Conservation (phyloP, 2,797 vertebrate species). For the Knipowitschia caucasica region DNA sequence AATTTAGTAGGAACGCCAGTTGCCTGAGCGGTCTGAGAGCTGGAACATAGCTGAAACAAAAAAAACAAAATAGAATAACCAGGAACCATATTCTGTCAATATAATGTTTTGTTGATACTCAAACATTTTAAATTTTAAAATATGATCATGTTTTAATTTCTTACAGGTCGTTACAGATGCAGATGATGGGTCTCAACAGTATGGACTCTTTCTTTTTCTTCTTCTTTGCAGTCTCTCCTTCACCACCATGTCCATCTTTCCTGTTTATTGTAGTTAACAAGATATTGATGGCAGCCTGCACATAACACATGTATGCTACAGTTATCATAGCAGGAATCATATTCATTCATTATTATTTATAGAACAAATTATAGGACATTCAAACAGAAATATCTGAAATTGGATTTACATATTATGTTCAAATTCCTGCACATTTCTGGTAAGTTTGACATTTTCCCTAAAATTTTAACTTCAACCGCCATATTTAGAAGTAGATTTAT, state of each 20-base stretch:
- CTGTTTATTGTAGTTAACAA: slow-evolving; percentile 82
- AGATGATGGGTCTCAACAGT: slow-evolving; percentile 89
- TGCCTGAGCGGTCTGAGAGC: slow-evolving; percentile 87
- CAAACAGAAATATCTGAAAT: no score
- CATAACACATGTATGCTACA: neutral
- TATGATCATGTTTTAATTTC: slow-evolving; percentile 21
- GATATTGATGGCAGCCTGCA: slow-evolving; percentile 85
- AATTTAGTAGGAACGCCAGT: slow-evolving; percentile 85
- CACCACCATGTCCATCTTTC: slow-evolving; percentile 70
- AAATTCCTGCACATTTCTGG: no score
- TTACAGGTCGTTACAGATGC: slow-evolving; percentile 97
- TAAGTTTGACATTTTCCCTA: no score
- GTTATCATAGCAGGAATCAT: no score
- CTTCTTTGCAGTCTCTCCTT: slow-evolving; percentile 65
- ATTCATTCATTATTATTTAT: no score
- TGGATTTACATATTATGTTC: no score
- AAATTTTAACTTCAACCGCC: no score
- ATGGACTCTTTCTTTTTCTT: slow-evolving; percentile 76
- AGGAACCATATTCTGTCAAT: no score
- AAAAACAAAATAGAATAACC: neutral
- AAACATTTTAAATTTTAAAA: no score
- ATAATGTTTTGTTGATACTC: no score
- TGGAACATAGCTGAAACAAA: slow-evolving; percentile 82
- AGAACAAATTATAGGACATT: no score
- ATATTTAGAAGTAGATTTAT: no score